Evolutionary conservation across 2,113 vertebrate genomes (phyloP).

Genomic region (Sprattus sprattus): DNA sequence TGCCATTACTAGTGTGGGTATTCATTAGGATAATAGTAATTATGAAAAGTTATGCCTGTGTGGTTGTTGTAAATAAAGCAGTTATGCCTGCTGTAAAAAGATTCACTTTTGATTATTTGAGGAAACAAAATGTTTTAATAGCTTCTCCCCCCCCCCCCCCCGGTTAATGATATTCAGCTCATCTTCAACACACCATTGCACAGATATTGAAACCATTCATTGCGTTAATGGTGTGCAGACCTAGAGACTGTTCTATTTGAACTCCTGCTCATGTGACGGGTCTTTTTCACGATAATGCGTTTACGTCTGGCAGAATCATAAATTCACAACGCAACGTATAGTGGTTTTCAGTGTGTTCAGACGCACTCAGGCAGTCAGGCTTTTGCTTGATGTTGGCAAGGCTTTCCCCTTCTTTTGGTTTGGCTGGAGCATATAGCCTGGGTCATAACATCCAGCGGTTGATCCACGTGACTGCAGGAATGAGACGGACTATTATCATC

Average conservation of each 20-base stretch:
- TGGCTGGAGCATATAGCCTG: neutral
- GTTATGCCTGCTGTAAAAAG: slow-evolving; percentile 66
- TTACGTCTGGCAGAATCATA: slow-evolving; percentile 41
- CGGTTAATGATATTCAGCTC: slow-evolving; percentile 85
- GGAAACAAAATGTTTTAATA: slow-evolving; percentile 82
- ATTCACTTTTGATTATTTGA: slow-evolving; percentile 70
- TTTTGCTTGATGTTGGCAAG: neutral
- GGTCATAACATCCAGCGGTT: neutral
- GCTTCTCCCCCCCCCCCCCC: slow-evolving; percentile 66
- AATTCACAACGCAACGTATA: slow-evolving; percentile 24
- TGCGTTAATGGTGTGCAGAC: slow-evolving; percentile 79
- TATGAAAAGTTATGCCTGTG: slow-evolving; percentile 65
- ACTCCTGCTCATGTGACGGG: slow-evolving; percentile 63
- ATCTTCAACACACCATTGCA: slow-evolving; percentile 87
- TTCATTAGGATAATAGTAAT: slow-evolving; percentile 73
- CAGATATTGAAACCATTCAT: slow-evolving; percentile 89
- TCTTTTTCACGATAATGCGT: slow-evolving; percentile 57
- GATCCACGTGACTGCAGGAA: neutral
- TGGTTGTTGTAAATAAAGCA: slow-evolving; percentile 75
- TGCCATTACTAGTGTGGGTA: slow-evolving; percentile 64
- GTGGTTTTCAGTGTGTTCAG: slow-evolving; percentile 9
- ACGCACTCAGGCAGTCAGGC: neutral
- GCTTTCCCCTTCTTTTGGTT: neutral
- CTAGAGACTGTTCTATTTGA: slow-evolving; percentile 69
- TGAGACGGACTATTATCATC: neutral